phyloP scores from a whole-genome alignment of 2,888 invertebrate genomes.

The Eupithecia exiguata region DNA sequence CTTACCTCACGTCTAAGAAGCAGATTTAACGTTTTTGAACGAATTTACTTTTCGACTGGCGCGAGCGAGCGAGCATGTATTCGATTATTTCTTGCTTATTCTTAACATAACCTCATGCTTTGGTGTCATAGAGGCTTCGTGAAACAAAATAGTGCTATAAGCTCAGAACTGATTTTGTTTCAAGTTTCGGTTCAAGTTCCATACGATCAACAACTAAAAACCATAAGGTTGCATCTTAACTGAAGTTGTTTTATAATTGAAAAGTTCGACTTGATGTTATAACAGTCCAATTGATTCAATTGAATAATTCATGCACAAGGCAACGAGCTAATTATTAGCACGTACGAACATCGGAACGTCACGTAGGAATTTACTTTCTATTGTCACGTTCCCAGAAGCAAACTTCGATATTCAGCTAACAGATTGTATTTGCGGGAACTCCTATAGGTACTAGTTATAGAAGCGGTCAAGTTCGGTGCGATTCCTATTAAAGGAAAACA shows the following conservation, averaged over 20 bases:
- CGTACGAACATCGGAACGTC: constrained; percentile 63
- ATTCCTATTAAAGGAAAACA: constrained; percentile 52
- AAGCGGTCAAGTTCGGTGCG: constrained; percentile 30
- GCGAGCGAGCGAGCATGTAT: neutral
- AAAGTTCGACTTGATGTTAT: constrained; percentile 6
- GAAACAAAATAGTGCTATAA: neutral
- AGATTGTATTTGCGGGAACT: constrained; percentile 42
- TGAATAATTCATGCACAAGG: constrained; percentile 33
- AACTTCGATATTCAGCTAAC: constrained; percentile 51
- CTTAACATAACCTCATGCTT: neutral
- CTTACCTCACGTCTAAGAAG: neutral
- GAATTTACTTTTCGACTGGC: neutral
- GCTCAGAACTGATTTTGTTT: too few species aligned
- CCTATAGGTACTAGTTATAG: constrained; percentile 33
- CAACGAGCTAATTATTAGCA: constrained; percentile 49
- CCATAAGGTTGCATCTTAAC: neutral
- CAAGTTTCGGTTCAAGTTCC: neutral
- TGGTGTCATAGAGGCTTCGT: neutral
- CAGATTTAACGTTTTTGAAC: neutral
- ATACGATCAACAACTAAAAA: neutral
- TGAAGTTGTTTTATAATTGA: neutral
- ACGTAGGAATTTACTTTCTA: constrained; percentile 60
- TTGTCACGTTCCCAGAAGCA: constrained; percentile 72
- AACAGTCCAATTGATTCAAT: constrained; percentile 30
- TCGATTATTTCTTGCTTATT: neutral